A percentile compares a stretch with the other conserved stretches of the same genome.
Conservation (phyloP, 2,797 vertebrate species). For the Xiphorhynchus erythropygius region DNA sequence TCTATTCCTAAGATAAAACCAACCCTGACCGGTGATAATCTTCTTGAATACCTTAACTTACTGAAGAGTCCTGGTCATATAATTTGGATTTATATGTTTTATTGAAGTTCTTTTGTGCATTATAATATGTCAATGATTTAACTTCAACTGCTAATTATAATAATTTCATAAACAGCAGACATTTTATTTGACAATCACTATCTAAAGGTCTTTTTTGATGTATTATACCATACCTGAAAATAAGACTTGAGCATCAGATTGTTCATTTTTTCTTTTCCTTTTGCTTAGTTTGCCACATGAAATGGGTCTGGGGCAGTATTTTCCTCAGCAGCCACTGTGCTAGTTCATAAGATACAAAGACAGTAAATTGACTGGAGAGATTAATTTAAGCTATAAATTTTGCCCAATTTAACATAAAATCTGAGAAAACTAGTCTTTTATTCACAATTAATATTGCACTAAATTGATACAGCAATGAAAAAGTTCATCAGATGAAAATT, state of each 20-base stretch:
- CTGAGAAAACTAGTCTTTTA: not conserved
- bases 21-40: not conserved
- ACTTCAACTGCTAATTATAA: not conserved
- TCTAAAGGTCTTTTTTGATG: not conserved
- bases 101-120: not conserved
- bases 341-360: not conserved
- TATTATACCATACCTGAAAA: not conserved
- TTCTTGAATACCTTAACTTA: not conserved
- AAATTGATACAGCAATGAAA: not conserved
- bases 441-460: not conserved
- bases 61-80: not conserved
- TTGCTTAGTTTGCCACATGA: not conserved
- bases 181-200: not conserved
- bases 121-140: not conserved
- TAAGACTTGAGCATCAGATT: not conserved
- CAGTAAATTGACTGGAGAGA: not conserved
- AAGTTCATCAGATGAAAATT: not conserved
- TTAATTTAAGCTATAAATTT: not conserved
- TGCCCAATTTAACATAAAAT: not conserved
- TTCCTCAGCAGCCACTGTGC: not conserved
- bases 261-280: not conserved
- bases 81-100: not conserved
- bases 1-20: not conserved
- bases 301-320: not conserved
- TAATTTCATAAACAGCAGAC: not conserved